Percentiles rank a stretch among this genome's conserved stretches.
Conservation (phyloP, 23 tunicate species). For the Trididemnum nubilum region DNA sequence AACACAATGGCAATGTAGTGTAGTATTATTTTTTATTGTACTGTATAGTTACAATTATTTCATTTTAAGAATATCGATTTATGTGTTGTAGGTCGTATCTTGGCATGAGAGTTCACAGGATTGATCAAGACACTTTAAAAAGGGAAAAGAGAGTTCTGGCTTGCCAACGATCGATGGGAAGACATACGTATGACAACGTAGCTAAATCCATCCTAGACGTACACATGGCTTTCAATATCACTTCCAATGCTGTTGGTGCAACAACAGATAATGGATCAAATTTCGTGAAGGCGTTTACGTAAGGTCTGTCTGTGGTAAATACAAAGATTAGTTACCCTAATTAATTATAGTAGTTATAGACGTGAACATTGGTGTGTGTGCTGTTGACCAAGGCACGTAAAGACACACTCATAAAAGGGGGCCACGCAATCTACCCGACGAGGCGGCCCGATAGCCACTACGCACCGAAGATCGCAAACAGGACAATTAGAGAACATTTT, state of each 20-base stretch:
- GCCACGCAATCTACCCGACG: too few relatives aligned
- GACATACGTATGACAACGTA: slow-evolving; percentile 19
- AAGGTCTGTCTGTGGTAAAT: slow-evolving; percentile 12
- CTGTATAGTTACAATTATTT: not conserved
- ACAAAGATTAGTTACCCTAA: slow-evolving; percentile 1
- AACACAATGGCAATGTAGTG: not conserved
- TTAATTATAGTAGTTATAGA: too few relatives aligned
- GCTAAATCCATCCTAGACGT: slow-evolving; percentile 23
- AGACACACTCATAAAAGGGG: too few relatives aligned
- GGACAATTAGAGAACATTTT: not conserved
- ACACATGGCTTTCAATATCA: slow-evolving; percentile 26
- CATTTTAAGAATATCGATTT: not conserved
- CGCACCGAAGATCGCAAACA: not conserved
- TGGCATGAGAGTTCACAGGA: slow-evolving; percentile 38
- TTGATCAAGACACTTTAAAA: slow-evolving; percentile 20
- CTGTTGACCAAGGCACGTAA: too few relatives aligned
- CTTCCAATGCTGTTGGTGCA: slow-evolving; percentile 4
- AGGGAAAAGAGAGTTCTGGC: slow-evolving; percentile 20
- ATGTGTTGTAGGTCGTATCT: slow-evolving; percentile 4
- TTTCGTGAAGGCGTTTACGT: slow-evolving; percentile 21
- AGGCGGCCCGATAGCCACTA: slow-evolving; percentile 4
- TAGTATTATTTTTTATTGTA: not conserved
- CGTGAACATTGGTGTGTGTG: too few relatives aligned
- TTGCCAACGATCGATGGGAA: slow-evolving; percentile 25
- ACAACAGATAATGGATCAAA: slow-evolving; percentile 31